Evolutionary conservation across 2,797 vertebrate genomes (phyloP), one percentile per base, ranked within the genome.

Genomic region (Bryconaethiops microstoma): DNA sequence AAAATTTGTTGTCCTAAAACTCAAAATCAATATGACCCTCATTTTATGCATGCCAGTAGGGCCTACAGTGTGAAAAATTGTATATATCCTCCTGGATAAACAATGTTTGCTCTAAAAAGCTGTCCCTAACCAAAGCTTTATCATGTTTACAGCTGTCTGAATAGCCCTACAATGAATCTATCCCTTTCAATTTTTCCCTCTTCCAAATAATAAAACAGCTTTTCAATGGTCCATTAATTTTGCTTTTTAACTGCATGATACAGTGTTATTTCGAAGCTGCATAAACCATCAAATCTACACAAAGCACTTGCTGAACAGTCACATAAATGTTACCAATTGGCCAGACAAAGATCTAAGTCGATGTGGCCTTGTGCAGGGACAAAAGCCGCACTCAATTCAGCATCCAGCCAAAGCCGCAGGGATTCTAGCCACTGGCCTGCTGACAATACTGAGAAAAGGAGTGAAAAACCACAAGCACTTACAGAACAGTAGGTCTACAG

Each of bases 391-490:
- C 73, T 74, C 60, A 59, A 77, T 69, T 79, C 74, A 62, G 55
- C 10, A 78, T 72, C 59, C 68, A 78, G 60, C 42, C 40, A 74
- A 83, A 48, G 16, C 74, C 50, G 25, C n/a, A 7, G 80, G 70
- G 59, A 73, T 76, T 29, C 40, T 59, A 17, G 14, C 39, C 39
- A 8, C 9, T 72, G 21, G 67, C 68, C 60, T 65, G 23, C 19
- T 54, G 23, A 64, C 65, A 73, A 68, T 79, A 78, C 23, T 57
- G 64, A 59, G 52, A 40, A 76, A 62, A 57, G 65, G 54, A 62
- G 64, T 74, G 74, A 55, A 74, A 80, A 67, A 65, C 77, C 70
- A 68, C 71, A 60, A 79, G 72, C 76, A 79, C 72, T 78, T 79
- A 69, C 35, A 71, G 80, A 82, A 74, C 68, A 82, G 62, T 73